These are phyloP conservation scores for Campylorhamphus procurvoides DNA, from an alignment of 2,113 vertebrate species.

Conservation along the genomic window DNA sequence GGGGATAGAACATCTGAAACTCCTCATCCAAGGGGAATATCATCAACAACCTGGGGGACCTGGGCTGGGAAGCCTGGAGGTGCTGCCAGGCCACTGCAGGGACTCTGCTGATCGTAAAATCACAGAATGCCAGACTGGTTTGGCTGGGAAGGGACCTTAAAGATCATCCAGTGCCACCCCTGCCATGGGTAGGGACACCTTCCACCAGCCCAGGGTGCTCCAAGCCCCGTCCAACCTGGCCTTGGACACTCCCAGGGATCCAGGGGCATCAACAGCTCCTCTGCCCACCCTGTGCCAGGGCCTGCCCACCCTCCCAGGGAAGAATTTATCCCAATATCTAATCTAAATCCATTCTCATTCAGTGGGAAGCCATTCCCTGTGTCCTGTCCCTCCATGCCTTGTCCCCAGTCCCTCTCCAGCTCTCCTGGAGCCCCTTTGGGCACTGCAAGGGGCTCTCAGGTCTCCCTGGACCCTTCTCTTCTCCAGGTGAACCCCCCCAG, in stretches of 20 bases:
- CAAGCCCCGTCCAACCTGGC: neutral
- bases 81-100: too few relatives aligned
- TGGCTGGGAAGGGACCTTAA: neutral
- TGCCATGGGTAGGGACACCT: neutral
- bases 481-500: neutral
- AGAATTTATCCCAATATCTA: too few relatives aligned
- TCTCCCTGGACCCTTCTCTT: neutral
- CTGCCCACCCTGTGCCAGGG: rapidly evolving
- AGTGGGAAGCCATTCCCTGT: neutral
- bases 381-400: neutral
- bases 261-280: neutral
- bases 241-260: neutral
- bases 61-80: neutral
- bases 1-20: rapidly evolving
- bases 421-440: neutral
- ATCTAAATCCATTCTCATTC: too few relatives aligned
- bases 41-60: neutral
- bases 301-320: rapidly evolving
- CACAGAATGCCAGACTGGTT: neutral
- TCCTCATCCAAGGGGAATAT: neutral
- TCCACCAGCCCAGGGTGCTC: neutral
- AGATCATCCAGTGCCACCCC: neutral
- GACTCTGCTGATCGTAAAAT: neutral
- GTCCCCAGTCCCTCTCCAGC: neutral
- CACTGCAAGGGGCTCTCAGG: neutral